These are phyloP conservation scores for Morone chrysops DNA, from an alignment of 2,113 vertebrate species.

Conservation along the genomic window DNA sequence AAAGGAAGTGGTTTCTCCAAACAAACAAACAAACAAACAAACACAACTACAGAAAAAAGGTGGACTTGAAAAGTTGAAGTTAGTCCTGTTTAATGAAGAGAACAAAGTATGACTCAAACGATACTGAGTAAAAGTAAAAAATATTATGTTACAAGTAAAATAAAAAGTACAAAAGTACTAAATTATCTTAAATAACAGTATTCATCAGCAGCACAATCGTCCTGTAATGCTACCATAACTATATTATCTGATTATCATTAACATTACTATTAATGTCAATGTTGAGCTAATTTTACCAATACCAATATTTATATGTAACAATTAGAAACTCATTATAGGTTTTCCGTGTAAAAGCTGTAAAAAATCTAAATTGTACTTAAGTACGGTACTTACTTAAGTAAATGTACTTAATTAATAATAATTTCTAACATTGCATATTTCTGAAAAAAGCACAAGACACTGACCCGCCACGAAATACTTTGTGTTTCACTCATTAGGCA, in stretches of 20 bases:
- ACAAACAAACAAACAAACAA: background rate
- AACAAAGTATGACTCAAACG: background rate
- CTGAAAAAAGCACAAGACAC: background rate
- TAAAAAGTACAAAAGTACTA: background rate
- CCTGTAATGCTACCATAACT: background rate
- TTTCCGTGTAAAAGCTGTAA: background rate
- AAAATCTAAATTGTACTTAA: too few relatives aligned
- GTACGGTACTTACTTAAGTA: background rate
- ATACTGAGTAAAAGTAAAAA: background rate
- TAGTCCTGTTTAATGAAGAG: background rate
- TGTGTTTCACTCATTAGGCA: slow-evolving; percentile 39
- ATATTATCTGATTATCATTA: too few relatives aligned
- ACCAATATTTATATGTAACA: too few relatives aligned
- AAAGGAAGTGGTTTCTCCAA: background rate
- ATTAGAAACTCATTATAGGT: too few relatives aligned
- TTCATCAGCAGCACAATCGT: background rate
- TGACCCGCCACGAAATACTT: background rate
- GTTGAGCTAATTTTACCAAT: too few relatives aligned
- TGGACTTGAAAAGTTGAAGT: too few relatives aligned
- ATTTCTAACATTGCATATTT: background rate
- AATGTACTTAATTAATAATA: background rate
- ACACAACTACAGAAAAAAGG: background rate
- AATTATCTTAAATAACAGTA: background rate
- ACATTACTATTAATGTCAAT: too few relatives aligned
- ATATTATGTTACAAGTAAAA: background rate